Base-by-base conservation (phyloP, 1,140 invertebrate species). In the Plodia interpunctella region DNA sequence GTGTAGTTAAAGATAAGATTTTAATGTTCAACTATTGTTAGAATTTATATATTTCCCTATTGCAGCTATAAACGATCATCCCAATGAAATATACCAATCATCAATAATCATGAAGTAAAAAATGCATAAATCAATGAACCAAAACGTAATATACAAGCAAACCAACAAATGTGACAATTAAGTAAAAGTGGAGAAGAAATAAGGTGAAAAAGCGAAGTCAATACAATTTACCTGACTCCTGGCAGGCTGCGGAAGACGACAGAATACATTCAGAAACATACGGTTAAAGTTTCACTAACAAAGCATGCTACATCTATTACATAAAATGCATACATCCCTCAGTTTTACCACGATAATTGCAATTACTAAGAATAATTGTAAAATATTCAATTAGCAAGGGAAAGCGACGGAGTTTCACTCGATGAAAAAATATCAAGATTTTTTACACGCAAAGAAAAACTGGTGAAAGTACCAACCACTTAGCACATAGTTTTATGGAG, bases 261-360 rank as follows among this genome's bases (percentile, higher is more conserved):
- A 63, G 78, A 85, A 79, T 80, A 88, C 85, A 88, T 88, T 88
- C 85, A 88, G 85, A 88, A 83, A 83, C 81, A 84, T 80, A 86
- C 83, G 72, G 76, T 74, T 76, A 76, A 63, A 80, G 76, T 81
- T 80, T 80, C 60, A 78, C 76, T 78, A 80, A 72, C 68, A 73
- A 85, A 72, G 65, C 78, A 83, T 80, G 78, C 77, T 68, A 71
- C 19, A 52, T 44, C 62, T 64, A 70, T 73, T 74, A 81, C 66
- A 63, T 62, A 73, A 72, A 68, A 62, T 58, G 38, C 38, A 44
- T 69, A 71, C 63, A 44, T 44, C 38, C 38, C 38, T 15, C 13
- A 15, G 5, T 15, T 44, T 44, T 15, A 44, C 38, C 5, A 15
- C 13, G 38, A 44, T 44, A 44, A 44, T 44, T 44, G 38, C 38